Percentiles rank a stretch among this genome's conserved stretches.
Conservation (phyloP, 2,113 vertebrate genomes). For the Centrocercus urophasianus region DNA sequence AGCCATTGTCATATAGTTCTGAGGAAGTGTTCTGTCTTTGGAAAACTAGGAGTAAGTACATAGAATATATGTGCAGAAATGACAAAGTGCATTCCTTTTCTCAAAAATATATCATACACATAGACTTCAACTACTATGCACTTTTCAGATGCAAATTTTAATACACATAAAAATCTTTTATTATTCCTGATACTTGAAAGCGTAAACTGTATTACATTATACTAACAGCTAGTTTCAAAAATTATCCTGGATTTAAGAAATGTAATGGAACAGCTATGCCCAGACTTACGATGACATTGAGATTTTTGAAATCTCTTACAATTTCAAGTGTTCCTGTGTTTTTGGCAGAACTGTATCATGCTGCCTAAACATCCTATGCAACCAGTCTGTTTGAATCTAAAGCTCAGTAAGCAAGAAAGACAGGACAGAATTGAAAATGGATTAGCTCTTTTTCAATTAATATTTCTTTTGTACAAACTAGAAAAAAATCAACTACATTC, state of each 20-base stretch:
- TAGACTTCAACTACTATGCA: neutral
- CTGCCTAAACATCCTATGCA: neutral
- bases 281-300: neutral
- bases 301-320: neutral
- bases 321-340: accelerated
- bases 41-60: neutral
- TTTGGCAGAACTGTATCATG: neutral
- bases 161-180: neutral
- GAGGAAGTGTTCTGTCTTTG: neutral
- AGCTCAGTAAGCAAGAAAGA: neutral
- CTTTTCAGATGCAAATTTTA: neutral
- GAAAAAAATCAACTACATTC: neutral
- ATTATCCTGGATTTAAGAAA: neutral
- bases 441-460: neutral
- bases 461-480: neutral
- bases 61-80: neutral
- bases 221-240: neutral
- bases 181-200: neutral
- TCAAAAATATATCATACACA: neutral
- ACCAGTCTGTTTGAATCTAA: neutral
- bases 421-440: neutral
- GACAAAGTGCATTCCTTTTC: neutral
- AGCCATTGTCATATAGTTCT: neutral
- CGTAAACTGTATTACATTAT: neutral
- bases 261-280: neutral